phyloP scores from a whole-genome alignment of 1,140 invertebrate genomes.

The Prorops nasuta region DNA sequence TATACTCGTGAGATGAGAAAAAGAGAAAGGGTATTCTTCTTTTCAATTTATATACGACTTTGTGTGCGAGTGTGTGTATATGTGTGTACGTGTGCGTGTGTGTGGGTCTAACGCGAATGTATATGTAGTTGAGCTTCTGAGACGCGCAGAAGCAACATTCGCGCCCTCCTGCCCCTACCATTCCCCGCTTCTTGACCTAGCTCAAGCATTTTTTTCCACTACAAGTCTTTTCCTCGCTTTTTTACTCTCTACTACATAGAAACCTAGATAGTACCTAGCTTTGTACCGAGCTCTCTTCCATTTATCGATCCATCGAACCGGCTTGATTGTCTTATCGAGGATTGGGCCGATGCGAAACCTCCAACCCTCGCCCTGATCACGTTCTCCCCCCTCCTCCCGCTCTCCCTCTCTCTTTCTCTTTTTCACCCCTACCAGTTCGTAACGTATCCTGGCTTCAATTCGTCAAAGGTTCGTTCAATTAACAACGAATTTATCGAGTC shows the following conservation, averaged over 20 bases:
- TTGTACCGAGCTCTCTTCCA: no score
- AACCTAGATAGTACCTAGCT: no score
- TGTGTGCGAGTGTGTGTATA: background rate
- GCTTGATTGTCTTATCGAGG: background rate
- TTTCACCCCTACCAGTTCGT: no score
- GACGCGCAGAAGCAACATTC: background rate
- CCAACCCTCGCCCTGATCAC: no score
- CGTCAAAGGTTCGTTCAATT: no score
- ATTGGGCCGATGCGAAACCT: no score
- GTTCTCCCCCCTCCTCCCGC: no score
- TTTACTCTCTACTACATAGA: no score
- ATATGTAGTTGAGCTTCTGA: background rate
- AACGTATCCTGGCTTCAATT: no score
- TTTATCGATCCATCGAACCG: no score
- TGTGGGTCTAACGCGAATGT: background rate
- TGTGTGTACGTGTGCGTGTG: background rate
- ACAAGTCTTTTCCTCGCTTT: background rate
- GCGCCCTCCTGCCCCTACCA: background rate
- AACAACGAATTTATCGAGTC: no score
- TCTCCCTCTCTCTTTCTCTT: no score
- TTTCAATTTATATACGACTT: conserved; percentile 3
- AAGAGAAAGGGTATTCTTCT: background rate
- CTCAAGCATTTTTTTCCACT: background rate
- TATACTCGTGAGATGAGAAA: conserved; percentile 5
- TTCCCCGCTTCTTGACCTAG: background rate